Percentiles rank a stretch among this genome's conserved stretches.
Evolutionary conservation across 1,140 invertebrate species (phyloP).

Genomic region (Amyelois transitella): DNA sequence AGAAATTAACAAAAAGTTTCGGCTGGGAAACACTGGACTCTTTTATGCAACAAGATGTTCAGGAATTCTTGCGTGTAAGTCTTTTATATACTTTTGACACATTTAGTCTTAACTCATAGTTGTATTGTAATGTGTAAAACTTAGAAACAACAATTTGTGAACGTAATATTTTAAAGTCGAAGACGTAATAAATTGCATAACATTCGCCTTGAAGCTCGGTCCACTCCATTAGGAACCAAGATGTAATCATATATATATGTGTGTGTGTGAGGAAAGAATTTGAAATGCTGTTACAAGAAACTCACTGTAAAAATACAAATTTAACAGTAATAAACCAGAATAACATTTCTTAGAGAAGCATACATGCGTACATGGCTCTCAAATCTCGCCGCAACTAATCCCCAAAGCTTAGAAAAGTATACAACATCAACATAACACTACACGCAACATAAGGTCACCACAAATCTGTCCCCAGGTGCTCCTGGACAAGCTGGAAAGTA

Average conservation of each 20-base stretch:
- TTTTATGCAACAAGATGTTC: conserved; percentile 99
- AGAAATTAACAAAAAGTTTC: conserved; percentile 99
- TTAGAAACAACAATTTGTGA: no score
- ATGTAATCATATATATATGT: no score
- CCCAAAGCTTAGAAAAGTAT: no score
- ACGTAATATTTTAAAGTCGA: not conserved
- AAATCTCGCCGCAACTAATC: no score
- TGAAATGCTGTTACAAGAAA: no score
- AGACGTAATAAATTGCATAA: not conserved
- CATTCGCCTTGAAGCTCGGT: not conserved
- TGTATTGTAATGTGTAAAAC: not conserved
- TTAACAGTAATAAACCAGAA: no score
- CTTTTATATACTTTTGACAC: not conserved
- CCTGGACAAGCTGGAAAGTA: conserved; percentile 98
- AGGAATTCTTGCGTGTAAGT: conserved; percentile 61
- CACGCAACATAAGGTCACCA: not conserved
- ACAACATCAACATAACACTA: not conserved
- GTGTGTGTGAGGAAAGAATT: no score
- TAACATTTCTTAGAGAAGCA: no score
- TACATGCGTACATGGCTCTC: no score
- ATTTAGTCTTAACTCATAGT: not conserved
- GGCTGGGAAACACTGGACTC: conserved; percentile 99
- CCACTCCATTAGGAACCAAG: no score
- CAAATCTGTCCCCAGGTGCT: conserved; percentile 76
- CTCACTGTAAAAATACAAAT: no score